Conservation (phyloP, 2,797 vertebrate species). For the Huso huso region DNA sequence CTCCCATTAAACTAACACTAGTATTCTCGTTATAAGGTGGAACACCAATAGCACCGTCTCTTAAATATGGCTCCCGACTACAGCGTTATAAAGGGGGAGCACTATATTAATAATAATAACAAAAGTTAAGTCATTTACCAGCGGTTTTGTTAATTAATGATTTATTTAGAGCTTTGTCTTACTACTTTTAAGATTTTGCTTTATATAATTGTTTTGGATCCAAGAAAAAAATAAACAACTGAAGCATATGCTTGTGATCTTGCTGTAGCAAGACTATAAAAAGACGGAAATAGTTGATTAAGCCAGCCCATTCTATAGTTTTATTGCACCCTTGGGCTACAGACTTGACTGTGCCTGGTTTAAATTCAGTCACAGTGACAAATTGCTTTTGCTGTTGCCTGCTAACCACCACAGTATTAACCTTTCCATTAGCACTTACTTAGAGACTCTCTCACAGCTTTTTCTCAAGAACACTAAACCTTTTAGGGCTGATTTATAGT, state of each 20-base stretch:
- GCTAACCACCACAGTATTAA: slow-evolving; percentile 70
- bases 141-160: too few species aligned
- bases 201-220: too few species aligned
- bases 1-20: too few species aligned
- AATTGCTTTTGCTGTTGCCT: slow-evolving; percentile 58
- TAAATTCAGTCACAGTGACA: slow-evolving; percentile 67
- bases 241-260: slow-evolving; percentile 7
- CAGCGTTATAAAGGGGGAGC: too few species aligned
- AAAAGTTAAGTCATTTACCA: too few species aligned
- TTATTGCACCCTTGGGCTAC: slow-evolving; percentile 59
- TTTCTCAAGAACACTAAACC: slow-evolving; percentile 56
- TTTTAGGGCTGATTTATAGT: slow-evolving; percentile 70
- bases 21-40: too few species aligned
- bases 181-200: too few species aligned
- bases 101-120: too few species aligned
- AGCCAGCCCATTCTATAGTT: slow-evolving; percentile 47
- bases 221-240: neutral
- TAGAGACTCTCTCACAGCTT: slow-evolving; percentile 62
- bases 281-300: slow-evolving; percentile 36
- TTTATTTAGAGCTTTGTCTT: too few species aligned
- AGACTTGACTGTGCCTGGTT: slow-evolving; percentile 60
- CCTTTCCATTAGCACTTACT: slow-evolving; percentile 76
- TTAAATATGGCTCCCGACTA: too few species aligned
- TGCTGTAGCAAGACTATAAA: slow-evolving; percentile 10
- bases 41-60: too few species aligned